Conservation (phyloP, 2,888 invertebrate genomes). For the Drosophila borborema region DNA sequence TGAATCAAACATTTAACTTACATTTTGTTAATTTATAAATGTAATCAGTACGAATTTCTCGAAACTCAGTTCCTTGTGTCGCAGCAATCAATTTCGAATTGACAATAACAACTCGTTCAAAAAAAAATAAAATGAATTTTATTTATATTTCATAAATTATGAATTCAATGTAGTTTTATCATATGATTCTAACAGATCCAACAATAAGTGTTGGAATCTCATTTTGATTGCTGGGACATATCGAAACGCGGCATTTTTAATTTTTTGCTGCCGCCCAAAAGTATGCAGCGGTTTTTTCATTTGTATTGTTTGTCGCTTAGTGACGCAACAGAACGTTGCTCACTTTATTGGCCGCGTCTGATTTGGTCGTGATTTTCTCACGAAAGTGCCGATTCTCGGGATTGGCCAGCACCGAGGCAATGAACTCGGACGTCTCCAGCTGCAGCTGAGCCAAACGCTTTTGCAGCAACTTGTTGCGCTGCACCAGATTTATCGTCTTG, state of each 20-base stretch:
- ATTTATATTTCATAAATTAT: background rate
- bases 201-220: background rate
- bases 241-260: conserved; percentile 25
- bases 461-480: conserved; percentile 88
- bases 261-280: conserved; percentile 49
- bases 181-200: background rate
- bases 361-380: conserved; percentile 64
- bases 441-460: conserved; percentile 87
- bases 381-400: conserved; percentile 83
- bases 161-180: background rate
- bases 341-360: conserved; percentile 53
- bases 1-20: conserved; percentile 51
- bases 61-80: conserved; percentile 31
- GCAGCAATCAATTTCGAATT: conserved; percentile 23
- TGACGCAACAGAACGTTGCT: conserved; percentile 69
- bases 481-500: conserved; percentile 88
- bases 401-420: conserved; percentile 87
- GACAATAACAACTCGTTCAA: background rate
- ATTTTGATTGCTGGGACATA: conserved; percentile 34
- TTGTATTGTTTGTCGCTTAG: conserved; percentile 29
- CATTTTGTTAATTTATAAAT: conserved; percentile 47
- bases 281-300: conserved; percentile 47
- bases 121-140: background rate
- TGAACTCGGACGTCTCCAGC: conserved; percentile 88
- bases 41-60: conserved; percentile 74